Conservation (phyloP, 2,888 invertebrate species). For the Geophilus truncorum region DNA sequence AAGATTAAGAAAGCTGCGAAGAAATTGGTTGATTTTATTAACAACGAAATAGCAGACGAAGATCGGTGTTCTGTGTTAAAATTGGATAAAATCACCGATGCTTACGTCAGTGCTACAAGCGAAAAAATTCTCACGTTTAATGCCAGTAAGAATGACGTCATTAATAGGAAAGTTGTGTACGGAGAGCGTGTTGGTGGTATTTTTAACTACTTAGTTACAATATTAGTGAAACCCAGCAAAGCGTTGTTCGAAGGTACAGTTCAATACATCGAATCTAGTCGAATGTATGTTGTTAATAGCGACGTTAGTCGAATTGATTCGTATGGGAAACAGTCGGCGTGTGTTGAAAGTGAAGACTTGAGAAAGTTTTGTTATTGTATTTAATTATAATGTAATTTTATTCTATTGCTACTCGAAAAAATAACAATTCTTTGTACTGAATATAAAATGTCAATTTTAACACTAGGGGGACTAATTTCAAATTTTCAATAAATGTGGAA, state of each 20-base stretch:
- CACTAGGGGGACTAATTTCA: no score
- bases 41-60: slow-evolving; percentile 40
- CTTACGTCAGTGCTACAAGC: not conserved
- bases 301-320: slow-evolving; percentile 53
- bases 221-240: not conserved
- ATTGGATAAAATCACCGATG: not conserved
- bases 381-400: not conserved
- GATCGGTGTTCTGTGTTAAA: not conserved
- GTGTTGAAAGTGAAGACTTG: slow-evolving; percentile 44
- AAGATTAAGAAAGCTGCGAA: slow-evolving; percentile 56
- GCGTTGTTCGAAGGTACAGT: slow-evolving; percentile 29
- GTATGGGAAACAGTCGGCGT: slow-evolving; percentile 48
- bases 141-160: not conserved
- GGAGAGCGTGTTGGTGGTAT: not conserved
- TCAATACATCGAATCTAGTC: not conserved
- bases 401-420: no score
- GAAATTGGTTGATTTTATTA: slow-evolving; percentile 46
- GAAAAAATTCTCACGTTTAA: not conserved
- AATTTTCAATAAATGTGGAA: no score
- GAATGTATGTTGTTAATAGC: slow-evolving; percentile 50
- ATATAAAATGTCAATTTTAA: not conserved
- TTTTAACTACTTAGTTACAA: not conserved
- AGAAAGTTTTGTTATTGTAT: slow-evolving; percentile 49
- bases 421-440: no score
- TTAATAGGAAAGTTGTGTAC: no score